Percentiles rank a stretch among this genome's conserved stretches.
These are phyloP conservation scores for Acanthurus tractus DNA, from an alignment of 2,797 vertebrate species.

Conservation along the genomic window DNA sequence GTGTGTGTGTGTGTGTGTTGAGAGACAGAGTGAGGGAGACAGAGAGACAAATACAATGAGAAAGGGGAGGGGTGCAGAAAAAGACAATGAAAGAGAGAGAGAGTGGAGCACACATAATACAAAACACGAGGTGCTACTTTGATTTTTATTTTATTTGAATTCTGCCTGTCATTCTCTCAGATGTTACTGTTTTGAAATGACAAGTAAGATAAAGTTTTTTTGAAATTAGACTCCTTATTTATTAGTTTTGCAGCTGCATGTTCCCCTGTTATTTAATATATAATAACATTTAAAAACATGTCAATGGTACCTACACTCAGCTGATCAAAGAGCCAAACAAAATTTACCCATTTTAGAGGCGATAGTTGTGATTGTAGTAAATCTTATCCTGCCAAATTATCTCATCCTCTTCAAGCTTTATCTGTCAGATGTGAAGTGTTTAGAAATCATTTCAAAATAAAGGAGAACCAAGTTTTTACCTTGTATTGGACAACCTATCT, in stretches of 20 bases:
- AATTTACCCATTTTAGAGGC: no score
- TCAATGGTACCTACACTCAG: no score
- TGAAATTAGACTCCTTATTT: neutral
- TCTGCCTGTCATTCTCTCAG: neutral
- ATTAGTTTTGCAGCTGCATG: neutral
- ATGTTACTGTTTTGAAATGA: constrained; percentile 1
- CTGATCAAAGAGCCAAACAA: no score
- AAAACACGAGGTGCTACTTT: constrained; percentile 8
- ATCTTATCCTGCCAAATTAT: no score
- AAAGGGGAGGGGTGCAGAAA: constrained; percentile 26
- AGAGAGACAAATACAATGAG: constrained; percentile 38
- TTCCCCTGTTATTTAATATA: neutral
- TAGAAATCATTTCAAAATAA: no score
- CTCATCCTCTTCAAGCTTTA: no score
- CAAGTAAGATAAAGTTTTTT: neutral
- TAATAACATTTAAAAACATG: neutral
- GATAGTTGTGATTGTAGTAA: no score
- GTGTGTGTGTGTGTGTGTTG: constrained; percentile 23
- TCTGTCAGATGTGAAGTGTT: no score
- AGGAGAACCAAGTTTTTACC: no score
- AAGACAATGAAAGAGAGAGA: constrained; percentile 26
- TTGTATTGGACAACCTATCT: neutral
- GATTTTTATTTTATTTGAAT: constrained; percentile 7
- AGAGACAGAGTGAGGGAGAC: neutral
- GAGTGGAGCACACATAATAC: constrained; percentile 16